Evolutionary conservation across 2,888 invertebrate species (phyloP).

Genomic region (Euplagia quadripunctaria): DNA sequence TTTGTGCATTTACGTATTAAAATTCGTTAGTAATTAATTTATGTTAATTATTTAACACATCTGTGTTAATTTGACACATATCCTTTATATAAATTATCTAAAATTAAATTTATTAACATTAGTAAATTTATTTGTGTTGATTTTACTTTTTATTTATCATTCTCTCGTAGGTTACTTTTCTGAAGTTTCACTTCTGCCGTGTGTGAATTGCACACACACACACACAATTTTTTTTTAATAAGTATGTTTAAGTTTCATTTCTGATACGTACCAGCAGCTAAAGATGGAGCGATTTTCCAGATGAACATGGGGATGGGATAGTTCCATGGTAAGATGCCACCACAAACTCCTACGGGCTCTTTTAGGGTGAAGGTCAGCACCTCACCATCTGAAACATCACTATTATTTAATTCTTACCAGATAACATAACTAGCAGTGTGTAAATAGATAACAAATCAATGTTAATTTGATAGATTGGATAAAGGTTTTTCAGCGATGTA

Average conservation of each 20-base stretch:
- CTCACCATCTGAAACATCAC: slow-evolving; percentile 88
- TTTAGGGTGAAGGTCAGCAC: slow-evolving; percentile 93
- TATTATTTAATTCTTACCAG: background rate
- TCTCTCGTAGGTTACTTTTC: too few relatives aligned
- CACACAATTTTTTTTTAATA: too few relatives aligned
- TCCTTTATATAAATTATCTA: too few relatives aligned
- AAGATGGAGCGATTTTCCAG: slow-evolving; percentile 96
- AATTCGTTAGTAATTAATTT: too few relatives aligned
- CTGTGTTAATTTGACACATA: too few relatives aligned
- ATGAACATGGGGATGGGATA: slow-evolving; percentile 96
- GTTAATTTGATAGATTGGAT: background rate
- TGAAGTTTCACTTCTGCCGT: too few relatives aligned
- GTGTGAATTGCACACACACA: too few relatives aligned
- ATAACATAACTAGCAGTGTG: background rate
- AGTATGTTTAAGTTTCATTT: background rate
- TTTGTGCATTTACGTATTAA: too few relatives aligned
- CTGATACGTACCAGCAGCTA: slow-evolving; percentile 86
- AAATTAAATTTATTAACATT: too few relatives aligned
- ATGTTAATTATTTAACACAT: too few relatives aligned
- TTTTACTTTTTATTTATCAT: too few relatives aligned
- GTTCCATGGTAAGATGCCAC: slow-evolving; percentile 97
- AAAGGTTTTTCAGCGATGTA: background rate
- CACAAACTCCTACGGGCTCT: slow-evolving; percentile 95
- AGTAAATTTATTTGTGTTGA: too few relatives aligned
- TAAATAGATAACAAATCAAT: background rate